A percentile compares a stretch with the other conserved stretches of the same genome.
phyloP scores from a whole-genome alignment of 2,888 invertebrate species.

The Bugula neritina region DNA sequence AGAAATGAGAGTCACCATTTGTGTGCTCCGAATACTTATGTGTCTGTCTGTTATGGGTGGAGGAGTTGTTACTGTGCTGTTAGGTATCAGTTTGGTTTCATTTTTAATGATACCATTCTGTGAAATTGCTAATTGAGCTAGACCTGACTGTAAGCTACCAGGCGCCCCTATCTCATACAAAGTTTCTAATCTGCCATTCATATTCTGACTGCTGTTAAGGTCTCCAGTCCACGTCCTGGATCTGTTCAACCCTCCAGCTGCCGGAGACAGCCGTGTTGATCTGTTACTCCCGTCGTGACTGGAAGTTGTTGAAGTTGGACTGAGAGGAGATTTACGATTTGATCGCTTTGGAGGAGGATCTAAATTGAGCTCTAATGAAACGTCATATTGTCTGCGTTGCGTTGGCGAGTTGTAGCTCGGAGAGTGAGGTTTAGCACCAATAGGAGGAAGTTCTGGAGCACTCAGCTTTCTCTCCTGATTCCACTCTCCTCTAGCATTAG shows the following conservation, averaged over 20 bases:
- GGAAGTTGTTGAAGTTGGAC: slow-evolving; percentile 15
- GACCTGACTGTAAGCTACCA: background rate
- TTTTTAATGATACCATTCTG: background rate
- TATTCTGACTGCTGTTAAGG: background rate
- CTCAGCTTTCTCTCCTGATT: background rate
- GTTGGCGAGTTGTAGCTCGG: slow-evolving; percentile 17
- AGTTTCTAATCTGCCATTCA: background rate
- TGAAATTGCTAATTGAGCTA: background rate
- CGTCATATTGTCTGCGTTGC: background rate
- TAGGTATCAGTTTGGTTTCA: background rate
- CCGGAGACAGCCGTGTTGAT: background rate
- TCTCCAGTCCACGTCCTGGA: slow-evolving; percentile 15
- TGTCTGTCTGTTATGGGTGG: slow-evolving; percentile 11
- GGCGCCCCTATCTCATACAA: background rate
- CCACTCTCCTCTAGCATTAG: background rate
- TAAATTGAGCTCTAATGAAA: background rate
- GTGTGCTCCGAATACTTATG: background rate
- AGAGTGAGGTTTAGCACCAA: slow-evolving; percentile 12
- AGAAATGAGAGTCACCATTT: background rate
- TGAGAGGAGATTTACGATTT: background rate
- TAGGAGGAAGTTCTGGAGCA: slow-evolving; percentile 18
- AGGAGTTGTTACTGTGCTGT: background rate
- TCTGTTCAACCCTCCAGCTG: slow-evolving; percentile 15
- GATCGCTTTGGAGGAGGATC: background rate
- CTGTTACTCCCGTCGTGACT: slow-evolving; percentile 19